A percentile compares a stretch with the other conserved stretches of the same genome.
These are phyloP conservation scores for Perca schrenkii DNA, from an alignment of 2,113 vertebrate genomes.

Conservation along the genomic window DNA sequence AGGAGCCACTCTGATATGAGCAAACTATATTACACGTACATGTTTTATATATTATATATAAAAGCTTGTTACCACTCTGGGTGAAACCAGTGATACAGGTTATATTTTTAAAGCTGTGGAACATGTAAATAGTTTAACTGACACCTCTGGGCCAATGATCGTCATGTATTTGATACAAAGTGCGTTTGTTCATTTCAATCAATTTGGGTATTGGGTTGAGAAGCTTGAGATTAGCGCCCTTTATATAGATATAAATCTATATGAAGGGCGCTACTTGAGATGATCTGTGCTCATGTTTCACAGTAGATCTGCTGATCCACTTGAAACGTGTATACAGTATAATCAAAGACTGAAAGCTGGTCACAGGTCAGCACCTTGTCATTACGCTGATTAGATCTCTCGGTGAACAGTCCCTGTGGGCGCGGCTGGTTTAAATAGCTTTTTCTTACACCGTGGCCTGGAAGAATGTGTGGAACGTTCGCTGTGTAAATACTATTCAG, in stretches of 20 bases:
- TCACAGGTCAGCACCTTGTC: conserved; percentile 3
- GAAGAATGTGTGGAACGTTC: conserved; percentile 56
- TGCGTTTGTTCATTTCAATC: background rate
- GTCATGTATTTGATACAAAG: background rate
- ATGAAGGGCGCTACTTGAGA: background rate
- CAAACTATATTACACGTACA: too few relatives aligned
- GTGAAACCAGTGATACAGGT: background rate
- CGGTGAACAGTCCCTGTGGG: conserved; percentile 26
- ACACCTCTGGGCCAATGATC: background rate
- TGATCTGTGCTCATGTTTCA: background rate
- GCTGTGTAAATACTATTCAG: conserved; percentile 15
- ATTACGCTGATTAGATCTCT: background rate
- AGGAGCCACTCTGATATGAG: too few relatives aligned
- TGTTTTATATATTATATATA: too few relatives aligned
- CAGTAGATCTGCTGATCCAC: background rate
- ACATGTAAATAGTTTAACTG: too few relatives aligned
- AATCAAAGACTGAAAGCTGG: background rate
- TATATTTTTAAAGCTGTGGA: background rate
- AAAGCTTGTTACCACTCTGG: too few relatives aligned
- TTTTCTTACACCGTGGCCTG: conserved; percentile 25
- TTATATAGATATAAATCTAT: too few relatives aligned
- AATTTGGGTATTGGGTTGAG: background rate
- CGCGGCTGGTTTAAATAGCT: conserved; percentile 23
- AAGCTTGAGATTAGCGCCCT: too few relatives aligned
- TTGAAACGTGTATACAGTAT: background rate